Conservation (phyloP, 2,888 invertebrate species). For the Cosmopolites sordidus region DNA sequence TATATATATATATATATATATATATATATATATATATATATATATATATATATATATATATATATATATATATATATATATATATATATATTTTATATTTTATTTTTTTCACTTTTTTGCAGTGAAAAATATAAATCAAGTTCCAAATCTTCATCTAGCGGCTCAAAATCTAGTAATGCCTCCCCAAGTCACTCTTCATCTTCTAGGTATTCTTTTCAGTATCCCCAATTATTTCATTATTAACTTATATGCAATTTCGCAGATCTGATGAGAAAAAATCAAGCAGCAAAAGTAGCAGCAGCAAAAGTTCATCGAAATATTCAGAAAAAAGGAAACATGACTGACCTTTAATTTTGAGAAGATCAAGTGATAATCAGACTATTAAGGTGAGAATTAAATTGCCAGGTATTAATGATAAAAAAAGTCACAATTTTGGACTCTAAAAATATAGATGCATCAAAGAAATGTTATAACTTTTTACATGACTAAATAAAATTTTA, state of each 20-base stretch:
- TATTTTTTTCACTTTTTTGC: slow-evolving; percentile 2
- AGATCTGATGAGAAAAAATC: slow-evolving; percentile 23
- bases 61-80: no score
- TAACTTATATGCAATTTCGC: neutral
- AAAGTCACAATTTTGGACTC: no score
- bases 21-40: no score
- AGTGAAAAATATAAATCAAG: slow-evolving; percentile 29
- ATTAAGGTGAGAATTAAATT: neutral
- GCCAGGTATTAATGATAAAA: neutral
- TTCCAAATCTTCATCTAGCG: slow-evolving; percentile 24
- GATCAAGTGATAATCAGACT: neutral
- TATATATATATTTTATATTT: slow-evolving; percentile 2
- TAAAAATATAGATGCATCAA: no score
- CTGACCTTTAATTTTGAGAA: slow-evolving; percentile 12
- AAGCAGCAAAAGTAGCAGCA: slow-evolving; percentile 37
- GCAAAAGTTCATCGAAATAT: slow-evolving; percentile 51
- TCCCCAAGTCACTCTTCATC: slow-evolving; percentile 22
- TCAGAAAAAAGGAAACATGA: slow-evolving; percentile 26
- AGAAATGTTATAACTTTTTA: no score
- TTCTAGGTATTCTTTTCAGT: slow-evolving; percentile 13
- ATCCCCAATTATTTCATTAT: neutral
- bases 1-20: no score
- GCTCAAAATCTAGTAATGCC: slow-evolving; percentile 23
- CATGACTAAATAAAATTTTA: no score
- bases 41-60: no score